Evolutionary conservation across 2,113 vertebrate species (phyloP), one percentile per base, ranked within the genome.

Genomic region (Podarcis muralis): DNA sequence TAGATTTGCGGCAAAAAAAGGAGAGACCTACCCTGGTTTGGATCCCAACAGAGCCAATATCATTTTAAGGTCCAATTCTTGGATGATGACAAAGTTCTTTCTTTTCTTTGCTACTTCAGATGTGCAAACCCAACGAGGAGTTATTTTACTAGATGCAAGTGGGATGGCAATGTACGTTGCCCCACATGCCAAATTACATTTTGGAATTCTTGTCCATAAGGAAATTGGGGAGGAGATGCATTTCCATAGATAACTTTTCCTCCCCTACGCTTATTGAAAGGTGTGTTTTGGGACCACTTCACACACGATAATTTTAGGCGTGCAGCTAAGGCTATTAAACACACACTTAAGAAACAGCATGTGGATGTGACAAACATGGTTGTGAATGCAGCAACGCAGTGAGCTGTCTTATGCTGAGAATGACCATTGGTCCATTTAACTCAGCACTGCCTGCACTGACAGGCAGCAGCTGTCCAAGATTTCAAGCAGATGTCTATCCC

Each of bases 61-160:
- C 1, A 0, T 91, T 87, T 92, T 77, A 90, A 95, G 93, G 93
- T 94, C 95, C 95, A 95, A 92, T 92, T 90, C 94, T 91, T 88
- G 25, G 7, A 92, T 94, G 92, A 94, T 94, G 92, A 90, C 90
- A 94, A 92, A 92, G 88, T 16, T 0, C 2, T 5, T 77, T 35
- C 92, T 81, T 82, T 5, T 1, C 81, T 78, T 90, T 81, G 90
- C 85, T 57, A 88, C 91, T 95, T 95, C 93, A 91, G 43, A 59
- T 65, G 74, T 4, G 84, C 0, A 5, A 87, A 71, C 90, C 85
- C 85, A 78, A 3, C 40, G 83, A 91, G 62, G 66, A 65, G 84
- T 75, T 66, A 0, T 35, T 86, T 89, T 83, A 27, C 16, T 2
- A 22, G 25, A 82, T 90, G 89, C 79, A 91, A 66, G 91, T 90